Evolutionary conservation across 1,140 invertebrate genomes (phyloP), one percentile per base, ranked within the genome.

Genomic region (Drosophila leontia): DNA sequence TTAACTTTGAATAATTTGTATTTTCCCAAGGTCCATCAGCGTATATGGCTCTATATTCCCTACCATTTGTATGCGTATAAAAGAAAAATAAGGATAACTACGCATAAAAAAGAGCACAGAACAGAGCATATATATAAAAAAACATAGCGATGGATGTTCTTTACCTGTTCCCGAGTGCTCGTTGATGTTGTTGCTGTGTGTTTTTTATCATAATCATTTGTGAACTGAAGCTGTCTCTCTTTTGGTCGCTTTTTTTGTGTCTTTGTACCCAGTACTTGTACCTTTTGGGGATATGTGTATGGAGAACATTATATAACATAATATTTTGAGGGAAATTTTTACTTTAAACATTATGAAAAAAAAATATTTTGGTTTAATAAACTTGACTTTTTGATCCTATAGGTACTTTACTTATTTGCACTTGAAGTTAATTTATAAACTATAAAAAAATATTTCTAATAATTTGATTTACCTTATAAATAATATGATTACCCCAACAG

Each of bases 121-220:
- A 37, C 47, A 65, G 9, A 45, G 26, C 41, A 69, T 60, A 77
- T 61, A 58, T n/a, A 48, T 0, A 23, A 50, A 50, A 50, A 72
- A 80, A 78, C 75, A 78, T 57, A 60, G 50, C 75, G 61, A 64
- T 75, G 56, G 62, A 68, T 84, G 82, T 84, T 85, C 82, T 81
- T 75, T 84, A 84, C 82, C 82, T 84, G 82, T 85, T 84, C 58
- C 51, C 48, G 23, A 63, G 71, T 83, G 37, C 26, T 78, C 47
- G 26, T 51, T 69, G 26, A 34, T 70, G 35, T 45, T 78, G 74
- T 45, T 39, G 62, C 63, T 53, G 34, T 69, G 19, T 61, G 63
- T 65, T 65, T 59, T 80, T 70, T 84, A 84, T 81, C 82, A 81
- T 85, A 81, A 84, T 84, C 82, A 85, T 85, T 84, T 84, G 81